Base-by-base conservation (phyloP, 2,797 vertebrate genomes). In the Alcedo atthis region DNA sequence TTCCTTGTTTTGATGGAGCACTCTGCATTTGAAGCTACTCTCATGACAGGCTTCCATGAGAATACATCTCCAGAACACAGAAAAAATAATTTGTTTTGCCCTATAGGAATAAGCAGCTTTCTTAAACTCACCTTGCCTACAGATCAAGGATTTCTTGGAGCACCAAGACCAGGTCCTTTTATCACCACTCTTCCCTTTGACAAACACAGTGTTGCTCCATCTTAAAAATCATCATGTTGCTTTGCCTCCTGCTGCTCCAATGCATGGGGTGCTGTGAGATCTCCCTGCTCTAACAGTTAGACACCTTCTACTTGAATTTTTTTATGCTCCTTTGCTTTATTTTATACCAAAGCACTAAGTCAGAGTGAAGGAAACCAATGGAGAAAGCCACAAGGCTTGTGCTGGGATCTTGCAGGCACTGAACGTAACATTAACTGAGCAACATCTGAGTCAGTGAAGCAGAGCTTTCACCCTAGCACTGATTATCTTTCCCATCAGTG, bases 401-500 rank as follows among this genome's bases (percentile, higher is more conserved):
- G 69, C 43, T 81, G 69, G 51, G 83, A 93, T 90, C 84, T 81
- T 93, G 61, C 33, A 86, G 89, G 15, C 67, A 30, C 63, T 78
- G 63, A 80, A 70, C 4, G 15, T 92, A 95, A 92, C 66, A 87
- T 94, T 93, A 91, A 95, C 94, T 79, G 90, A 84, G 68, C 90
- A 91, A 74, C 54, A 68, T 85, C 81, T 95, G 95, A 94, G 58
- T 95, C 94, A 96, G 81, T 85, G 79, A 90, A 94, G 69, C 45
- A 81, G 71, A 89, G 86, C 55, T 71, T 32, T 93, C 79, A 63
- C 33, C 79, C 92, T 94, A 59, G 58, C 53, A n/a, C 71, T 54
- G 85, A 91, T 95, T 93, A 89, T 90, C 91, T 92, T 96, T 96
- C 92, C 93, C 92, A 92, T 94, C 88, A 90, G 22, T 78, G 86